Evolutionary conservation across 2,797 vertebrate genomes (phyloP).

Genomic region (Muscicapa striata): DNA sequence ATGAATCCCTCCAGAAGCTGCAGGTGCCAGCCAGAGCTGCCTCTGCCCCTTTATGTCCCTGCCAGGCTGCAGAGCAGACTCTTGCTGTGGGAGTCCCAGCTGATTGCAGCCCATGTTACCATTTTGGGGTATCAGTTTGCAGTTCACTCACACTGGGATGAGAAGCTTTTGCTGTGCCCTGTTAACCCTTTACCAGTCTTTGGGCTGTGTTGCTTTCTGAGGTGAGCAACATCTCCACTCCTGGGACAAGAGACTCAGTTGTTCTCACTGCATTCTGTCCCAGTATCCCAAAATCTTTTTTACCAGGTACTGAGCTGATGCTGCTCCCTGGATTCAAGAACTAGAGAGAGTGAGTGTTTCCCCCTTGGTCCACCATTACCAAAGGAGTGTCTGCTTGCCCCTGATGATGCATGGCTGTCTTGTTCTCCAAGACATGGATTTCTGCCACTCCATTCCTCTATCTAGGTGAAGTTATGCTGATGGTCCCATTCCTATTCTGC

Average conservation of each 20-base stretch:
- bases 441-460: not conserved
- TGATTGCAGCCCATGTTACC: rapidly evolving
- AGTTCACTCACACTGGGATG: not conserved
- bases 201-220: not conserved
- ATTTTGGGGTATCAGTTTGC: not conserved
- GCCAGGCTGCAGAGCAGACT: not conserved
- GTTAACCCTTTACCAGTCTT: not conserved
- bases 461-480: not conserved
- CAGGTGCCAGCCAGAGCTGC: not conserved
- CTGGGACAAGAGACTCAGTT: not conserved
- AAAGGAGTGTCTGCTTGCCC: not conserved
- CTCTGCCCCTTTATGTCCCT: not conserved
- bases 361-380: not conserved
- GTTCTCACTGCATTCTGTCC: not conserved
- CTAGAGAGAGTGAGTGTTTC: not conserved
- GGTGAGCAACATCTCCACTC: not conserved
- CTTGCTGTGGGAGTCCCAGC: not conserved
- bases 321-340: not conserved
- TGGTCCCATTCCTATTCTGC: not conserved
- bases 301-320: not conserved
- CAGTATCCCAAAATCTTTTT: not conserved
- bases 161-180: not conserved
- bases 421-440: not conserved
- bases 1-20: not conserved
- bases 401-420: not conserved